Evolutionary conservation across 2,113 vertebrate species (phyloP).

Genomic region (Megaceryle torquata): DNA sequence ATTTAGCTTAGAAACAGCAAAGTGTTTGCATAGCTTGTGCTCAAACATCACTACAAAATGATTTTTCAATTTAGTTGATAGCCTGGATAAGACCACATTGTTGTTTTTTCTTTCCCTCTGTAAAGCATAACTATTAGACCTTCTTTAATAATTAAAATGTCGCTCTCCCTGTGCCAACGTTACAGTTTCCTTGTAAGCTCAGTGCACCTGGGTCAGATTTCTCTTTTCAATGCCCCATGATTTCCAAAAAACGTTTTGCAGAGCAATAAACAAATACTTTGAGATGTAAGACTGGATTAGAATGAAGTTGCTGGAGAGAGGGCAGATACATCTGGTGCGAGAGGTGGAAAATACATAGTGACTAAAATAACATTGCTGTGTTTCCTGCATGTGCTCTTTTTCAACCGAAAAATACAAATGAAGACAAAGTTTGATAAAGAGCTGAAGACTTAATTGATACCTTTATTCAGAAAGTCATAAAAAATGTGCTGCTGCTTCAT

Average conservation of each 20-base stretch:
- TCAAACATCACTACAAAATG: neutral
- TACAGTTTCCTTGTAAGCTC: neutral
- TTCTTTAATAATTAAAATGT: slow-evolving; percentile 27
- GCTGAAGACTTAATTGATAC: neutral
- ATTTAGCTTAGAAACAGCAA: neutral
- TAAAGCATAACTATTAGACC: neutral
- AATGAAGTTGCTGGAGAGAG: neutral
- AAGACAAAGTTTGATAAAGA: neutral
- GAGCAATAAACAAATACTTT: neutral
- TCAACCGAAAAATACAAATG: neutral
- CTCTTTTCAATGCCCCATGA: neutral
- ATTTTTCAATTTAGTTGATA: slow-evolving; percentile 16
- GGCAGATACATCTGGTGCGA: neutral
- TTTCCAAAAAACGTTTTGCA: neutral
- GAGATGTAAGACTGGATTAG: neutral
- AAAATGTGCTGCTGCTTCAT: neutral
- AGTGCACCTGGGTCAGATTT: slow-evolving; percentile 23
- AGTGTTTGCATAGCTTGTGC: neutral
- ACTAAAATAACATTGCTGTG: neutral
- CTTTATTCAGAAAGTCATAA: neutral
- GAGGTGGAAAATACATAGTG: neutral
- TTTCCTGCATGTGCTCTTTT: neutral
- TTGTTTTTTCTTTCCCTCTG: neutral
- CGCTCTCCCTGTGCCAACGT: neutral
- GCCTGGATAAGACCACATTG: neutral